Conservation (phyloP, 1,140 invertebrate genomes). For the Acromyrmex echinatior region DNA sequence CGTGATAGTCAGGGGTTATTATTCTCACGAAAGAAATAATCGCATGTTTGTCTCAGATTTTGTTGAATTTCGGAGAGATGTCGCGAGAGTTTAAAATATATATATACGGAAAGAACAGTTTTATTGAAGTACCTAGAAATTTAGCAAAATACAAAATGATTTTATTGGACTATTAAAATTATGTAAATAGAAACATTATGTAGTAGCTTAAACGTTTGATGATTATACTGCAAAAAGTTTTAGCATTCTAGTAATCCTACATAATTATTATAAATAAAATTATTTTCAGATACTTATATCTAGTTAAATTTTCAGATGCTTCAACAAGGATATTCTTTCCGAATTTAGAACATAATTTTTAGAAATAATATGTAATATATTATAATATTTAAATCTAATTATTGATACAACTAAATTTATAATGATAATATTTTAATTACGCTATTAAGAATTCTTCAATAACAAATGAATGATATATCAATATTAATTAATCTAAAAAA, state of each 20-base stretch:
- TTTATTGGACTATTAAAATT: too few species aligned
- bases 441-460: not conserved
- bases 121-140: too few species aligned
- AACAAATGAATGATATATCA: not conserved
- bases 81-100: not conserved
- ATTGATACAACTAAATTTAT: not conserved
- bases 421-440: not conserved
- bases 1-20: slow-evolving; percentile 28
- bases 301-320: too few species aligned
- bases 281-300: too few species aligned
- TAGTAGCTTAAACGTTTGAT: too few species aligned
- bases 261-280: too few species aligned
- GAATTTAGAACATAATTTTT: not conserved
- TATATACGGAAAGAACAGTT: too few species aligned
- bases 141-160: too few species aligned
- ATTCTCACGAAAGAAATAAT: slow-evolving; percentile 12
- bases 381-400: not conserved
- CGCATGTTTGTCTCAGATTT: not conserved
- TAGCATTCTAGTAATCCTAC: too few species aligned
- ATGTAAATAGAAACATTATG: too few species aligned
- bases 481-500: slow-evolving; percentile 22
- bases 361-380: not conserved
- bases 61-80: not conserved
- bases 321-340: too few species aligned
- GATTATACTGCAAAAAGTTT: too few species aligned